Base-by-base conservation (phyloP, 2,888 invertebrate genomes). In the Ypsolopha sequella region DNA sequence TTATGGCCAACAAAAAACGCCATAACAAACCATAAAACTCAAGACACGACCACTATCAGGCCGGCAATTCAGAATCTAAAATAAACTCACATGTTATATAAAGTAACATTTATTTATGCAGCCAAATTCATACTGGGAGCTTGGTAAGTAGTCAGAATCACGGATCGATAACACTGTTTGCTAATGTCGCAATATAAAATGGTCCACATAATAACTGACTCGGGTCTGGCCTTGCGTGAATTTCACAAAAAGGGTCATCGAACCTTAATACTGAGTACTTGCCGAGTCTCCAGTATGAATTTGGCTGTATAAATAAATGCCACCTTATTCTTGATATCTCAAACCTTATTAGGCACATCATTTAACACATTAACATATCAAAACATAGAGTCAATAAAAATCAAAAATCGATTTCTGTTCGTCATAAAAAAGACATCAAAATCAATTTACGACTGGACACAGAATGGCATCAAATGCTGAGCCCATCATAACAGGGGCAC, bases 381-480 rank as follows among this genome's bases (percentile, higher is more conserved):
- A 85, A 78, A 76, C 73, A 67, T 65, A 60, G 64, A 61, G 66
- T 64, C 64, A 71, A 70, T 78, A 76, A 71, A 75, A 71, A 75
- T 75, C 68, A 65, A 69, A 76, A 76, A 76, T 81, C 82, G 76
- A 82, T 84, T 79, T 65, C 64, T 61, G 62, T 64, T 63, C 61
- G 62, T 65, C 72, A 70, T 81, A 79, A 81, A 81, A 82, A 69
- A 62, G 66, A 68, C 70, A 80, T 82, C 71, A 81, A 79, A 80
- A 76, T 80, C 80, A 78, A 81, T 82, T 80, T 80, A 80, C 66
- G 79, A 72, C 67, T 70, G 57, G 58, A 59, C 63, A 65, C 63
- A 69, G 67, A 74, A 74, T 74, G 66, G 65, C 65, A 67, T 65
- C 53, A 54, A 44, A 24, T n/a, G 36, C 10, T 33, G 34, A 33